Evolutionary conservation across 2,797 vertebrate species (phyloP), one percentile per base, ranked within the genome.

Genomic region (Crypturellus tataupa): DNA sequence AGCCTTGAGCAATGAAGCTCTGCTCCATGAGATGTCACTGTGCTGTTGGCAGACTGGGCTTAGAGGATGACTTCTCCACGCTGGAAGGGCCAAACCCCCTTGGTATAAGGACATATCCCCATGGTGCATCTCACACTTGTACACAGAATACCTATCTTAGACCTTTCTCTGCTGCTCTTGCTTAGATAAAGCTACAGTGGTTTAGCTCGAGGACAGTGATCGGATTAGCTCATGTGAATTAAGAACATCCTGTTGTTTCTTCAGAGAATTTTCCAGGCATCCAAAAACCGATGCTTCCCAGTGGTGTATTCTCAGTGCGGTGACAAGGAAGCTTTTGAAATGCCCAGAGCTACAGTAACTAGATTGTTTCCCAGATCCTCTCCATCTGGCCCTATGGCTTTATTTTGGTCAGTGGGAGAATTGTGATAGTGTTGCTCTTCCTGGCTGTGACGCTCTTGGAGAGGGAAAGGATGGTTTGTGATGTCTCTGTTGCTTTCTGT

Each of bases 271-370:
- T 93, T 75, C 70, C 71, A 82, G 62, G 78, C 85, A 4, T 31
- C 11, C 6, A 75, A 78, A 91, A 94, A 75, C 91, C 94, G 87
- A 83, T 94, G 88, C 55, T 88, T 85, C 51, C 58, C 80, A 58
- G 40, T 46, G 49, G 71, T 81, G n/a, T 77, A n/a, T 40, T 87
- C 75, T 87, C 75, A 31, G 12, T 53, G 37, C 73, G 75, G 40
- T 82, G 77, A 93, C 91, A 93, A 94, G 85, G 40, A 68, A 27
- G 47, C 93, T 85, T 94, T 87, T 93, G 85, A 92, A 68, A 53
- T 0, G 1, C 60, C 80, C 1, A 0, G 60, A 86, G 71, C 53
- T 60, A 35, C 87, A 91, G 89, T 58, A 72, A 64, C 35, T 0
- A 3, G 64, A 70, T 80, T 92, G 89, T 96, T 94, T 60, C 75